Evolutionary conservation across 1,140 invertebrate species (phyloP), one percentile per base, ranked within the genome.

Genomic region (Telenomus remus): DNA sequence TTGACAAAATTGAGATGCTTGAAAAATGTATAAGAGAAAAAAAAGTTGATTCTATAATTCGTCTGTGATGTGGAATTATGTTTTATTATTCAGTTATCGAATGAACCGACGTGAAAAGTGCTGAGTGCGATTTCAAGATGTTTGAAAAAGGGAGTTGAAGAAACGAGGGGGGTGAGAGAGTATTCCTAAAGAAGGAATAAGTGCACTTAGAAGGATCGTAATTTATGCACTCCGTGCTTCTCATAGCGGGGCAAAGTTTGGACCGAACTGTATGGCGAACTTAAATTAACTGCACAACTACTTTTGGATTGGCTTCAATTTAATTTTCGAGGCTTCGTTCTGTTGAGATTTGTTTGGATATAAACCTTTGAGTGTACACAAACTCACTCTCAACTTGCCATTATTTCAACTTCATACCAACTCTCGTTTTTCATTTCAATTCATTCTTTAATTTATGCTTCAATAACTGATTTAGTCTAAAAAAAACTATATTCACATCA

Each of bases 271-370:
- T 60, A 43, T 44, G 60, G 65, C 60, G 12, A 69, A 69, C 56
- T 69, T 42, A 60, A 69, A 60, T 69, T 60, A 69, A 69, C 65
- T 69, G 50, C 19, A 27, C 48, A 69, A 69, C 65, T 69, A 39
- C 65, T 50, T 70, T 70, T 54, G 48, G 19, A 49, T 54, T 37
- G 57, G 43, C 42, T 61, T 70, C 61, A 70, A 70, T 43, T 70
- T 50, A 70, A 55, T 70, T 70, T 56, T 53, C 49, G 39, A 27
- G 19, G 43, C 46, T 70, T 61, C 56, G 53, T 60, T 70, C 44
- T 39, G 13, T 43, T 10, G 66, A 70, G 56, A 61, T 70, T 70
- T 70, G 53, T 56, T 66, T 35, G 53, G 50, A 66, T 56, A 47
- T 54, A 46, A 19, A 14, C 35, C 6, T 27, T 1, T 27, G 19